Percentiles rank a stretch among this genome's conserved stretches.
Evolutionary conservation across 2,113 vertebrate genomes (phyloP).

Genomic region (Antechinus flavipes): DNA sequence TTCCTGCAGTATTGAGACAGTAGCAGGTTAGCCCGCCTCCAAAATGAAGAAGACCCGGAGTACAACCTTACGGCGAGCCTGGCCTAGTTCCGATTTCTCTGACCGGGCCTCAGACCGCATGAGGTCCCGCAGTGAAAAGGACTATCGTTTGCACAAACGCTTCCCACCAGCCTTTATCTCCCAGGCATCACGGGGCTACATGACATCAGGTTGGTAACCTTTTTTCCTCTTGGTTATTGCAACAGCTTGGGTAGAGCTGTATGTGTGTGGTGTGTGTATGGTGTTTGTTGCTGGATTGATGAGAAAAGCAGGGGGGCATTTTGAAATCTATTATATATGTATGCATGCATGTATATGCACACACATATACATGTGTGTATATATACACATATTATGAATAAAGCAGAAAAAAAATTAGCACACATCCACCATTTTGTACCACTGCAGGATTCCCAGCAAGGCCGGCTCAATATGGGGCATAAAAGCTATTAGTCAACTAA

Average conservation of each 20-base stretch:
- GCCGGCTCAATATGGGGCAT: conserved; percentile 85
- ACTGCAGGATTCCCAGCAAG: conserved; percentile 80
- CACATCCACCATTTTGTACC: conserved; percentile 91
- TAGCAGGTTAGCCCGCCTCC: conserved; percentile 86
- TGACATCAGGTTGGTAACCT: conserved; percentile 94
- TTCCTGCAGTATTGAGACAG: conserved; percentile 87
- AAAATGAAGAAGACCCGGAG: conserved; percentile 99
- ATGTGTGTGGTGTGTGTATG: background rate
- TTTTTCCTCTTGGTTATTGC: conserved; percentile 27
- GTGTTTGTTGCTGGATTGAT: background rate
- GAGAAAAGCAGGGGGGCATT: conserved; percentile 32
- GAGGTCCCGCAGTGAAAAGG: conserved; percentile 98
- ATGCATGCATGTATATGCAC: background rate
- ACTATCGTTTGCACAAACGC: conserved; percentile 98
- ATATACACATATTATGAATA: conserved; percentile 75
- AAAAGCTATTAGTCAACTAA: conserved; percentile 71
- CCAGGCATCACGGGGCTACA: conserved; percentile 95
- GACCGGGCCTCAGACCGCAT: conserved; percentile 96
- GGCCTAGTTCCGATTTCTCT: conserved; percentile 96
- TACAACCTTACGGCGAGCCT: conserved; percentile 95
- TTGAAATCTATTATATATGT: background rate
- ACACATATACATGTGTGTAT: background rate
- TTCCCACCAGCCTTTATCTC: conserved; percentile 96
- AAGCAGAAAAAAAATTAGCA: conserved; percentile 72
- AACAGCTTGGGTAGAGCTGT: background rate